Percentiles rank a stretch among this genome's conserved stretches.
These are phyloP conservation scores for Chaetops frenatus DNA, from an alignment of 2,113 vertebrate species.

Conservation along the genomic window DNA sequence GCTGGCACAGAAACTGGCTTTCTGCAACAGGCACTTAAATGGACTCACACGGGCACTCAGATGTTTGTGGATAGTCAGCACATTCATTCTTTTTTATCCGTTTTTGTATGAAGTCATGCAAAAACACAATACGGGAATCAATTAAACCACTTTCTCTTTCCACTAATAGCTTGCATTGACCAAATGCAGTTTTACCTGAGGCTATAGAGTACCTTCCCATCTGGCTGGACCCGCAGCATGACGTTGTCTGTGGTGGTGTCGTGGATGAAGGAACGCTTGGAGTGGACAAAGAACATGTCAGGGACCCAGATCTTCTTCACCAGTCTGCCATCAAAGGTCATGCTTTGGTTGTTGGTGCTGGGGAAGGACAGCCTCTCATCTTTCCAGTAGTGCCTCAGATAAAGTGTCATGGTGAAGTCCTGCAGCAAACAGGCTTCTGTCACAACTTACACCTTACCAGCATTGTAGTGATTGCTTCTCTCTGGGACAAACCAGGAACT, in stretches of 20 bases:
- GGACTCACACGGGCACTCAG: background rate
- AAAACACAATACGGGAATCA: background rate
- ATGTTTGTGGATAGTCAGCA: background rate
- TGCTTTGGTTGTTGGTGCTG: conserved; percentile 95
- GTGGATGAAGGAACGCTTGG: conserved; percentile 95
- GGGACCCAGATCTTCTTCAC: conserved; percentile 99
- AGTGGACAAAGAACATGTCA: conserved; percentile 98
- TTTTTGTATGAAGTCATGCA: background rate
- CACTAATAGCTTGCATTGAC: background rate
- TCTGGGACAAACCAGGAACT: background rate
- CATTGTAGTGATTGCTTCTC: background rate
- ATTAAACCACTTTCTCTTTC: background rate
- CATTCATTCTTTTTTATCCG: background rate
- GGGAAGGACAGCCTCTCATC: conserved; percentile 91
- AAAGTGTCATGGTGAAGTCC: conserved; percentile 98
- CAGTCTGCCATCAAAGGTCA: conserved; percentile 95
- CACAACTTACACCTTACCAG: background rate
- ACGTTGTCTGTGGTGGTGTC: conserved; percentile 97
- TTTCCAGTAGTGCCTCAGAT: conserved; percentile 96
- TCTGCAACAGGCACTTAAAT: background rate
- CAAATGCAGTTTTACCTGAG: conserved; percentile 76
- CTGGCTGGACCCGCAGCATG: conserved; percentile 94
- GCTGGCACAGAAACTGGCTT: background rate
- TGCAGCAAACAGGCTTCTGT: conserved; percentile 35
- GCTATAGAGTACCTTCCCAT: conserved; percentile 95